Percentiles rank a stretch among this genome's conserved stretches.
phyloP scores from a whole-genome alignment of 92 coral and sea anemone species.

The Actinostola sp. region DNA sequence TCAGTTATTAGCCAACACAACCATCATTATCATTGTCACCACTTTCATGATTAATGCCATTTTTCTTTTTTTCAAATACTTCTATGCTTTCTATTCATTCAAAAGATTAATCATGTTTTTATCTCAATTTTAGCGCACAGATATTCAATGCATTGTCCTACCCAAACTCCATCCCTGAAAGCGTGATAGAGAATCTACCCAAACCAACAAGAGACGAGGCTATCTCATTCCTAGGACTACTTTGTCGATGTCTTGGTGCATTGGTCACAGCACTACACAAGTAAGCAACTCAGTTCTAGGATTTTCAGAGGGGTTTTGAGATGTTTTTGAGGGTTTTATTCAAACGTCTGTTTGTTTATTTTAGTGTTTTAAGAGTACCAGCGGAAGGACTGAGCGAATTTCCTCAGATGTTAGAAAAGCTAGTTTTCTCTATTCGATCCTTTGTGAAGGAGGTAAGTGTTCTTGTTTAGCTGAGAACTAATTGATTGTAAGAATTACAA shows the following conservation, averaged over 20 bases:
- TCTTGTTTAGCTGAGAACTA: no score
- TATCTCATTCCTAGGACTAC: slow-evolving; percentile 71
- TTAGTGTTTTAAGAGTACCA: slow-evolving; percentile 71
- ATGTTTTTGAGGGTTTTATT: not conserved
- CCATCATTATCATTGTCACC: no score
- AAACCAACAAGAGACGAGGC: slow-evolving; percentile 88
- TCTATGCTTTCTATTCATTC: no score
- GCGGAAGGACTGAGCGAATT: slow-evolving; percentile 50
- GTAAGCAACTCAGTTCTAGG: slow-evolving; percentile 39
- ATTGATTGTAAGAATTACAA: not conserved
- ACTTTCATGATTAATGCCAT: no score
- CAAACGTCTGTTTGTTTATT: no score
- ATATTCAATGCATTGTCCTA: slow-evolving; percentile 83
- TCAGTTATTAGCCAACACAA: no score
- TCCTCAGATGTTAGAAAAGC: slow-evolving; percentile 50
- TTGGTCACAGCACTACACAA: slow-evolving; percentile 80
- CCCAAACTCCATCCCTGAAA: slow-evolving; percentile 73
- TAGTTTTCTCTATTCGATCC: slow-evolving; percentile 49
- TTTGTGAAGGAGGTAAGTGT: slow-evolving; percentile 74
- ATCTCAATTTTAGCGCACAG: slow-evolving; percentile 72
- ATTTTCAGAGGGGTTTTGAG: not conserved
- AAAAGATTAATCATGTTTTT: not conserved
- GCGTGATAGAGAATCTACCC: slow-evolving; percentile 65
- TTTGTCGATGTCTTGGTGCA: slow-evolving; percentile 73
- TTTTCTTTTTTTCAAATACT: no score